Conservation (phyloP, 2,888 invertebrate genomes). For the Drosophila demipolita region DNA sequence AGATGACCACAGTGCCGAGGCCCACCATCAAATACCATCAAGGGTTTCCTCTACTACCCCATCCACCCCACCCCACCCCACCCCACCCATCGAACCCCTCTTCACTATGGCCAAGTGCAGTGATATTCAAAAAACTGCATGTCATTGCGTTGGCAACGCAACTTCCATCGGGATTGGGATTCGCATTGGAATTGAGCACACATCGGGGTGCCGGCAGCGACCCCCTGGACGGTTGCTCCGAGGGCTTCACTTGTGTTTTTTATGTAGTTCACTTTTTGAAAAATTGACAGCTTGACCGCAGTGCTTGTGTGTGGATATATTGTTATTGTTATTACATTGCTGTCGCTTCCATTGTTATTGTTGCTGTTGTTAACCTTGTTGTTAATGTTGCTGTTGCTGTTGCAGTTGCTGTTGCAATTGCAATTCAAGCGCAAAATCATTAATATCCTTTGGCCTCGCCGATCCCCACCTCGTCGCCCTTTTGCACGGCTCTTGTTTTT, state of each 20-base stretch:
- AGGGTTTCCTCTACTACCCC: constrained; percentile 37
- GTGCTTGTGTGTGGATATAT: constrained; percentile 66
- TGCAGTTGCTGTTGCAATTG: constrained; percentile 72
- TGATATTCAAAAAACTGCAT: constrained; percentile 80
- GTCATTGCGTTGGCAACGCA: constrained; percentile 76
- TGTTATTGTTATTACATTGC: constrained; percentile 74
- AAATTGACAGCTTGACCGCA: constrained; percentile 83
- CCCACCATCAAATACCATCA: constrained; percentile 49
- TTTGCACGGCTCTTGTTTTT: constrained; percentile 13
- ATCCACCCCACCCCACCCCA: not conserved
- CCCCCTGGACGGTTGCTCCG: constrained; percentile 14
- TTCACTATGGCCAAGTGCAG: constrained; percentile 55
- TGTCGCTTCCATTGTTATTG: constrained; percentile 26
- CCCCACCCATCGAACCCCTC: not conserved
- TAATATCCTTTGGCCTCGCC: constrained; percentile 76
- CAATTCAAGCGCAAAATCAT: constrained; percentile 84
- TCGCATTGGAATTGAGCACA: not conserved
- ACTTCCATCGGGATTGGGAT: constrained; percentile 24
- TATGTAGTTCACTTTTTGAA: constrained; percentile 76
- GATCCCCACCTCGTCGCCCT: constrained; percentile 8
- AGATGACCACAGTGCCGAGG: constrained; percentile 29
- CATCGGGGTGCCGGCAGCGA: constrained; percentile 15
- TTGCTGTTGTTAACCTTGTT: constrained; percentile 9
- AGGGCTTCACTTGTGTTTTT: constrained; percentile 56
- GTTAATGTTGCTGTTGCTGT: constrained; percentile 31